phyloP scores from a whole-genome alignment of 1,140 invertebrate species.

The Cyphomyrmex costatus region DNA sequence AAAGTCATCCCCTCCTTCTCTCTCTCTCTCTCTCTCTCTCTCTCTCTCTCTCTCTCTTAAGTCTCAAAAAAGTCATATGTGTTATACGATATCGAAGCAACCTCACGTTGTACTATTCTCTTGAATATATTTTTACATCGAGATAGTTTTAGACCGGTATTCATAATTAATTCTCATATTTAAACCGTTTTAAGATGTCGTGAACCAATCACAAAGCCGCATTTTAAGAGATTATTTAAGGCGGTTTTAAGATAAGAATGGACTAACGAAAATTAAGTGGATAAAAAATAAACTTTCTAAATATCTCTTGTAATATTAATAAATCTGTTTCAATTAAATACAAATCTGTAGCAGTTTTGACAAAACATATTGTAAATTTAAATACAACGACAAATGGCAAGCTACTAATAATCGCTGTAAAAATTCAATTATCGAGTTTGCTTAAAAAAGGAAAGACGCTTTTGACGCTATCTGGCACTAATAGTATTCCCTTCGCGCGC shows the following conservation, averaged over 20 bases:
- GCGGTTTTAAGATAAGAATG: too few species aligned
- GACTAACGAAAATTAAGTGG: not conserved
- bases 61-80: slow-evolving; percentile 34
- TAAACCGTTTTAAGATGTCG: too few species aligned
- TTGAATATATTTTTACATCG: not conserved
- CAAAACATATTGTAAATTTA: not conserved
- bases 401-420: not conserved
- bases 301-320: not conserved
- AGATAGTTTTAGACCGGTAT: not conserved
- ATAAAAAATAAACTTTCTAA: not conserved
- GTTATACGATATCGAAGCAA: not conserved
- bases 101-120: slow-evolving; percentile 7
- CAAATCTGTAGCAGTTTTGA: not conserved
- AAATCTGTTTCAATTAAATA: not conserved
- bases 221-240: too few species aligned
- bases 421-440: not conserved
- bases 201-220: too few species aligned
- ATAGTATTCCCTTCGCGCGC: not conserved
- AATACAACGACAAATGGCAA: not conserved
- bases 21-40: not conserved
- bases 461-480: not conserved
- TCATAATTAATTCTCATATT: not conserved
- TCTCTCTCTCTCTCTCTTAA: not conserved
- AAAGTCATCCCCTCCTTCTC: not conserved
- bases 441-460: slow-evolving; percentile 11